Percentiles rank a stretch among this genome's conserved stretches.
Conservation (phyloP, 2,797 vertebrate species). For the Pipistrellus pipistrellus region DNA sequence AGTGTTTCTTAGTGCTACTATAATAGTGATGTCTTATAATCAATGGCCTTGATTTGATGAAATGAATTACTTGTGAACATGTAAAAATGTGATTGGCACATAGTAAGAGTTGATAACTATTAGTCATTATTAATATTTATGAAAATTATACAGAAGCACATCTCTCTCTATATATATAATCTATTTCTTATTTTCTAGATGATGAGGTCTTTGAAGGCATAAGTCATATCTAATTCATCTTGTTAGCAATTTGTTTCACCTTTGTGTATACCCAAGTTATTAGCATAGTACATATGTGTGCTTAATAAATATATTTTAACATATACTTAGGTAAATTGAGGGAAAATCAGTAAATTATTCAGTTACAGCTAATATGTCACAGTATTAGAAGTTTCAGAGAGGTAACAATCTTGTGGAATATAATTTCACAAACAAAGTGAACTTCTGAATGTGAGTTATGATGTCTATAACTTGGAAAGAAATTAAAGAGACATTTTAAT, state of each 20-base stretch:
- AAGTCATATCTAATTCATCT: neutral
- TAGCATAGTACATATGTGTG: neutral
- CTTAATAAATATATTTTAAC: constrained; percentile 48
- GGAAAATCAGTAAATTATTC: neutral
- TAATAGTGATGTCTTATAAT: neutral
- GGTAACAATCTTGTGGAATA: constrained; percentile 25
- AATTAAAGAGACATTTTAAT: constrained; percentile 53
- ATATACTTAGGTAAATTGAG: constrained; percentile 3
- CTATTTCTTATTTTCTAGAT: constrained; percentile 8
- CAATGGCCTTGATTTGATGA: neutral
- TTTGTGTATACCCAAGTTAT: neutral
- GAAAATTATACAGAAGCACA: neutral
- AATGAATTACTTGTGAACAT: constrained; percentile 4
- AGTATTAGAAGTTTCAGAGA: constrained; percentile 21
- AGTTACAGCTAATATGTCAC: neutral
- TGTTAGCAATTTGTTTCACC: neutral
- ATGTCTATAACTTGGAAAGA: constrained; percentile 26
- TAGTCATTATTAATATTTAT: neutral
- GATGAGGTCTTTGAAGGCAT: neutral
- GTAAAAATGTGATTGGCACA: neutral
- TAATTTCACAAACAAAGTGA: constrained; percentile 59
- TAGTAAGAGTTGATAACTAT: neutral
- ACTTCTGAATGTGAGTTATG: constrained; percentile 18
- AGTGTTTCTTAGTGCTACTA: neutral
- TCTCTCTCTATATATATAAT: neutral